phyloP scores from a whole-genome alignment of 2,888 invertebrate genomes.

The Drosophila affinis region DNA sequence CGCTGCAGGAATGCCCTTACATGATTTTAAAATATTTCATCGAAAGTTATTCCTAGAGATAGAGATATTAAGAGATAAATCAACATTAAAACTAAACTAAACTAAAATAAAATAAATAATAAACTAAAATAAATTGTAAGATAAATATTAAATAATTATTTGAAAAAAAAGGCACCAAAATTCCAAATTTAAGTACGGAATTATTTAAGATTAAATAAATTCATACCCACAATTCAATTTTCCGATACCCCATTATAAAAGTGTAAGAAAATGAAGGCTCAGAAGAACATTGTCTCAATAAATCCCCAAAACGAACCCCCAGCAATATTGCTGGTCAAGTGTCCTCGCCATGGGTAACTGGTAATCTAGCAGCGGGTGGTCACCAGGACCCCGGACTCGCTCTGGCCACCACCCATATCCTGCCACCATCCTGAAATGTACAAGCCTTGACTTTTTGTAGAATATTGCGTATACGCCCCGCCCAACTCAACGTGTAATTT shows the following conservation, averaged over 20 bases:
- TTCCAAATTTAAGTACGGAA: too few species aligned
- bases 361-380: slow-evolving; percentile 66
- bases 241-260: background rate
- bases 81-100: too few species aligned
- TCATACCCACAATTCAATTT: background rate
- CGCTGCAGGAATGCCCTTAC: slow-evolving; percentile 1
- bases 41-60: background rate
- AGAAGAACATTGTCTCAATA: slow-evolving; percentile 22
- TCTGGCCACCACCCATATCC: background rate
- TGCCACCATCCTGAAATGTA: slow-evolving; percentile 3
- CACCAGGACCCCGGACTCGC: background rate
- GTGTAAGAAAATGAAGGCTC: slow-evolving; percentile 4
- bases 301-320: slow-evolving; percentile 24
- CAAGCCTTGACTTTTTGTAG: slow-evolving; percentile 53
- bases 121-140: too few species aligned
- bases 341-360: slow-evolving; percentile 46
- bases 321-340: slow-evolving; percentile 37
- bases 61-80: too few species aligned
- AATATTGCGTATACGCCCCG: slow-evolving; percentile 56
- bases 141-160: too few species aligned
- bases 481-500: slow-evolving; percentile 65
- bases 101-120: too few species aligned
- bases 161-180: too few species aligned
- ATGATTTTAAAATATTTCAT: background rate
- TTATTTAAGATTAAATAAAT: too few species aligned